Conservation (phyloP, 2,888 invertebrate genomes). For the Scotopteryx bipunctaria region DNA sequence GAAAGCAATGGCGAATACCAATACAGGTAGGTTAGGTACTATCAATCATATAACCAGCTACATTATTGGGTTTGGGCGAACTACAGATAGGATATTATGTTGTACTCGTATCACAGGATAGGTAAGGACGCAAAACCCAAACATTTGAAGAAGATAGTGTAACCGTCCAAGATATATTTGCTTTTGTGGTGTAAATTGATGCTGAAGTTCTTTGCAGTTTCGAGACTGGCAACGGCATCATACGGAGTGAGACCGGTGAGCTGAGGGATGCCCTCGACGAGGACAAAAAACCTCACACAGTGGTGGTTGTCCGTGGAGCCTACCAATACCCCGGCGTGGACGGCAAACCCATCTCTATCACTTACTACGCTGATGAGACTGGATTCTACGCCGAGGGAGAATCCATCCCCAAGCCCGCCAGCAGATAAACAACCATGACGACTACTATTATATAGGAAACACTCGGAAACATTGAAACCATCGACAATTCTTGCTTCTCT, state of each 20-base stretch:
- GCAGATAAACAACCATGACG: slow-evolving; percentile 43
- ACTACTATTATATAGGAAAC: no score
- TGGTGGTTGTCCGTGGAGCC: slow-evolving; percentile 83
- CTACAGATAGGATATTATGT: no score
- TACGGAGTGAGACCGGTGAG: slow-evolving; percentile 79
- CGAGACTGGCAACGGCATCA: slow-evolving; percentile 82
- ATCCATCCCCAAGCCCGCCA: slow-evolving; percentile 82
- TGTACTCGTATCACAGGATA: no score
- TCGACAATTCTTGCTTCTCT: not conserved
- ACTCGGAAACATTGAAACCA: no score
- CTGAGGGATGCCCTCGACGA: slow-evolving; percentile 71
- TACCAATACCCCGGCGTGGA: slow-evolving; percentile 83
- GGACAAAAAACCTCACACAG: slow-evolving; percentile 81
- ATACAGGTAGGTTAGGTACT: slow-evolving; percentile 12
- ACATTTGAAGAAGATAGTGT: no score
- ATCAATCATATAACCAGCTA: no score
- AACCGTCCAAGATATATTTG: no score
- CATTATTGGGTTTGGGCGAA: no score
- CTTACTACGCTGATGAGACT: slow-evolving; percentile 85
- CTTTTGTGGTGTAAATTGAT: not conserved
- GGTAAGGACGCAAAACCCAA: no score
- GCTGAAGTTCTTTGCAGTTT: slow-evolving; percentile 37
- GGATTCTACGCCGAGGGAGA: slow-evolving; percentile 86
- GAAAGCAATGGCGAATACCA: slow-evolving; percentile 17
- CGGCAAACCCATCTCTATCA: slow-evolving; percentile 78